Evolutionary conservation across 2,888 invertebrate genomes (phyloP), one percentile per base, ranked within the genome.

Genomic region (Myopa testacea): DNA sequence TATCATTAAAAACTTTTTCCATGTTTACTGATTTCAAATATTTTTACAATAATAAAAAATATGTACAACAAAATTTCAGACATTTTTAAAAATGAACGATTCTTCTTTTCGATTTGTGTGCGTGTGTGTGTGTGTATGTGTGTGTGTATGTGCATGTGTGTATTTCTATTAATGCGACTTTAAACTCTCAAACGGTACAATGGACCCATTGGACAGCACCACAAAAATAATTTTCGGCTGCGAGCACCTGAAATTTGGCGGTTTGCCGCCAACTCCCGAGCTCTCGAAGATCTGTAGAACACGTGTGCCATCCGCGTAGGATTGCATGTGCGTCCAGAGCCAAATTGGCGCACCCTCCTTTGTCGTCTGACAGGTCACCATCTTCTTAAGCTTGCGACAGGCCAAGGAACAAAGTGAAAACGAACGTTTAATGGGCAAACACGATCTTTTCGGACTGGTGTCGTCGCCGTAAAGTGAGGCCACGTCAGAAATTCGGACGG

Each of bases 101-200:
- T 34, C 34, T 67, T 38, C 16, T 34, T 38, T 67, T 37, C 1
- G 10, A 45, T 2, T 45, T 8, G 7, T 37, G 7, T 34, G 14
- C 38, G 34, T 37, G 7, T 67, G 37, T 26, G 40, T n/a, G 45
- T 14, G 40, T 69, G 68, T 68, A 45, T 69, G 14, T 69, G 16
- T 45, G 14, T 8, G n/a, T 8, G 40, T n/a, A 8, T 6, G 40
- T 69, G 68, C 40, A 19, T 69, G 14, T 69, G 16, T 45, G 14
- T 8, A 50, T 8, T 16, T 45, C 16, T 40, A 67, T 78, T 78
- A 81, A 74, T 81, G 82, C 19, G 58, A 55, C 4, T 77, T 38
- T n/a, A 86, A n/a, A 0, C 82, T 78, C 65, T 87, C 87, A 78
- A 87, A 87, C 0, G 85, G 85, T 83, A 84, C 82, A 14, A 87